Conservation (phyloP, 2,797 vertebrate species). For the Luscinia luscinia region DNA sequence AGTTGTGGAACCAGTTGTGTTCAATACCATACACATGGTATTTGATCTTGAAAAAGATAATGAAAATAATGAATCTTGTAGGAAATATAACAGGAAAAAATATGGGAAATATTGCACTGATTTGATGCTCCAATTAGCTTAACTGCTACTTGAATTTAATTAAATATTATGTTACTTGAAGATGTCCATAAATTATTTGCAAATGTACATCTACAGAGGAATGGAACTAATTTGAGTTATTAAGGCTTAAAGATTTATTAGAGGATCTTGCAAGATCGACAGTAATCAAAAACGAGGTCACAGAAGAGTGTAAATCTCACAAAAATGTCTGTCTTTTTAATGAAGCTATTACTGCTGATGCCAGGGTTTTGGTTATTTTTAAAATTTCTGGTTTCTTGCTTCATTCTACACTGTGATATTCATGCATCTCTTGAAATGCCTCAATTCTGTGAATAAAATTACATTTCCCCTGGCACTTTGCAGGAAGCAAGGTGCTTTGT, state of each 20-base stretch:
- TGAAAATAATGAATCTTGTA: background rate
- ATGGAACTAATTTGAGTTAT: background rate
- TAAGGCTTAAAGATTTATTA: conserved; percentile 16
- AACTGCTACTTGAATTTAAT: conserved; percentile 20
- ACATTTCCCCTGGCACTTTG: background rate
- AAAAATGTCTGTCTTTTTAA: background rate
- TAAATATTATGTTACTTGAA: conserved; percentile 17
- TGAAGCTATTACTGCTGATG: background rate
- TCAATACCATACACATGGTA: background rate
- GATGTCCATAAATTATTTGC: background rate
- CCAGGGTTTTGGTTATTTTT: accelerated
- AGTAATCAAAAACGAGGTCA: background rate
- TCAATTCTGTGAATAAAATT: background rate
- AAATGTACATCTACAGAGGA: background rate
- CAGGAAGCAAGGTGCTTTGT: background rate
- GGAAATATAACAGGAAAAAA: background rate
- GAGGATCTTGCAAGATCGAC: background rate
- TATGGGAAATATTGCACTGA: background rate
- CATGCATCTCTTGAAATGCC: background rate
- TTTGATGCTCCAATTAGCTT: conserved; percentile 16
- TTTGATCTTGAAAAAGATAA: background rate
- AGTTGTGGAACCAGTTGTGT: background rate
- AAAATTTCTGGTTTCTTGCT: background rate
- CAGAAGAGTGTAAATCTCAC: background rate
- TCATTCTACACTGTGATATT: background rate